A percentile compares a stretch with the other conserved stretches of the same genome.
Evolutionary conservation across 23 tunicate species (phyloP).

Genomic region (Ciona savignyi): DNA sequence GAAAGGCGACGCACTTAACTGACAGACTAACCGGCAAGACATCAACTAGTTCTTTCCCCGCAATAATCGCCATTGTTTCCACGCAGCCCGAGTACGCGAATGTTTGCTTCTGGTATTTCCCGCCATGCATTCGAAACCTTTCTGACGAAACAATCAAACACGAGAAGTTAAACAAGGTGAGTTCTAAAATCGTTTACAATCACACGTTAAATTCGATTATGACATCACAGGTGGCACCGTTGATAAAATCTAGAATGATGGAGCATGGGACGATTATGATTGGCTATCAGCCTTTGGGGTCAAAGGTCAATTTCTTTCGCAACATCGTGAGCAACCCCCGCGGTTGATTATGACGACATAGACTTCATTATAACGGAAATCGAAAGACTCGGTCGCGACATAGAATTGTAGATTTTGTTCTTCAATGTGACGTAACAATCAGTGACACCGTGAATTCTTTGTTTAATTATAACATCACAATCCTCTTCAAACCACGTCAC

Average conservation of each 20-base stretch:
- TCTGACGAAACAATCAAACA: slow-evolving; percentile 12
- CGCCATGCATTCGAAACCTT: slow-evolving; percentile 42
- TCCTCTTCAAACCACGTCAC: not conserved
- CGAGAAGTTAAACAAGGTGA: slow-evolving; percentile 49
- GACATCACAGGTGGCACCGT: slow-evolving; percentile 70
- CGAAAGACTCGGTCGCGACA: slow-evolving; percentile 47
- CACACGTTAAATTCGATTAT: too few species aligned
- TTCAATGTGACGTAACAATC: too few species aligned
- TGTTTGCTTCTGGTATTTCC: slow-evolving; percentile 94
- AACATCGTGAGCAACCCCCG: slow-evolving; percentile 70
- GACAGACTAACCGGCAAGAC: too few species aligned
- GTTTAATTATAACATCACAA: not conserved
- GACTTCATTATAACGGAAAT: slow-evolving; percentile 73
- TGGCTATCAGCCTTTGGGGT: slow-evolving; percentile 74
- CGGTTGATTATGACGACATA: slow-evolving; percentile 55
- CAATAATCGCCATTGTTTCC: not conserved
- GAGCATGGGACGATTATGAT: slow-evolving; percentile 63
- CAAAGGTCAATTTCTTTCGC: slow-evolving; percentile 78
- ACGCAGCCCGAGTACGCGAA: slow-evolving; percentile 62
- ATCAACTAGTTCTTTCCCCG: too few species aligned
- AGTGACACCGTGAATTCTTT: not conserved
- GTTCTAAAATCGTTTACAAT: too few species aligned
- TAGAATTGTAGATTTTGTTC: slow-evolving; percentile 12
- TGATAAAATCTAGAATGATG: slow-evolving; percentile 78
- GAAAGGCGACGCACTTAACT: too few species aligned